Conservation (phyloP, 2,113 vertebrate genomes). For the Psilopogon haemacephalus region DNA sequence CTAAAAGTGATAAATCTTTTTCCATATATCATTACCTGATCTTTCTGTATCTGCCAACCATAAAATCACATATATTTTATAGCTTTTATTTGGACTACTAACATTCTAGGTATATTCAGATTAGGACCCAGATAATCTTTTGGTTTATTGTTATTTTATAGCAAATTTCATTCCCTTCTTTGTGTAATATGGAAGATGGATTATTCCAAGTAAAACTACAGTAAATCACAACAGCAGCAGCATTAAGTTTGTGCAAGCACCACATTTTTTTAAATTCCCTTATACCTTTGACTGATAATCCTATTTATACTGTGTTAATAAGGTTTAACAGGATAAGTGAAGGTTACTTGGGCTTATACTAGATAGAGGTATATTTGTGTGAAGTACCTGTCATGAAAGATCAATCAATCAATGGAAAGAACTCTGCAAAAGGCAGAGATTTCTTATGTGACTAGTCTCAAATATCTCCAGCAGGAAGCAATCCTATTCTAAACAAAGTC, state of each 20-base stretch:
- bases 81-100: not conserved
- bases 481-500: not conserved
- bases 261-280: not conserved
- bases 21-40: not conserved
- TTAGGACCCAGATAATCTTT: not conserved
- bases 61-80: not conserved
- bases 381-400: not conserved
- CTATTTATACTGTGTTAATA: conserved; percentile 25
- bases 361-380: not conserved
- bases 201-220: not conserved
- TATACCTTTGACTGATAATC: conserved; percentile 30
- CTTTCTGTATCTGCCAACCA: not conserved
- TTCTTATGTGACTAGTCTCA: not conserved
- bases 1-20: not conserved
- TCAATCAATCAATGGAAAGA: not conserved
- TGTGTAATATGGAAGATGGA: not conserved
- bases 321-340: not conserved
- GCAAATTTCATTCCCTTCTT: not conserved
- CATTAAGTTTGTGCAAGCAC: conserved; percentile 11
- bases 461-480: not conserved
- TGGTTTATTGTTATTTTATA: conserved; percentile 23
- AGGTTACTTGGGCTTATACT: not conserved
- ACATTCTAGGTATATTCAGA: not conserved
- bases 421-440: not conserved
- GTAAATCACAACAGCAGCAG: not conserved